A percentile compares a stretch with the other conserved stretches of the same genome.
These are phyloP conservation scores for Rhinogobius similis DNA, from an alignment of 2,113 vertebrate species.

Conservation along the genomic window DNA sequence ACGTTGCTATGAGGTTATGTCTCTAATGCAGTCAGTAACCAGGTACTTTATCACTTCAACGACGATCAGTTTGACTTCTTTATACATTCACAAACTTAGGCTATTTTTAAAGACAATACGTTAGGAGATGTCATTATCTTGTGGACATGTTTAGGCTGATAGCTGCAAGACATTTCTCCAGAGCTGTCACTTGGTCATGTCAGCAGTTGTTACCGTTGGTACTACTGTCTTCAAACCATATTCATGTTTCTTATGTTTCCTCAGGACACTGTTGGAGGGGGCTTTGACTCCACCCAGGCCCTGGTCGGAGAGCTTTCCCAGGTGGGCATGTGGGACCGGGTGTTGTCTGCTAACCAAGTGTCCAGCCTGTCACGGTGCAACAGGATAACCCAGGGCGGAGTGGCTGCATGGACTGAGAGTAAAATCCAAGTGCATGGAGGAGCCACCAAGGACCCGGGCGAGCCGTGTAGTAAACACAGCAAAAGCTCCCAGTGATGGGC, in stretches of 20 bases:
- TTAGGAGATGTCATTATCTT: too few species aligned
- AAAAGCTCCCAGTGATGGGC: slow-evolving; percentile 68
- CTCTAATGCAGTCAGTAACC: not conserved
- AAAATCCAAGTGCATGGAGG: slow-evolving; percentile 87
- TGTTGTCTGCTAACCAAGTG: slow-evolving; percentile 84
- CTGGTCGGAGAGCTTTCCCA: slow-evolving; percentile 93
- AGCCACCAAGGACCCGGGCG: slow-evolving; percentile 82
- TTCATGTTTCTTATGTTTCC: not conserved
- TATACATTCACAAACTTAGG: too few species aligned
- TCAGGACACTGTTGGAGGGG: slow-evolving; percentile 86
- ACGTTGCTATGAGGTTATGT: not conserved
- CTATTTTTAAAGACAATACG: too few species aligned
- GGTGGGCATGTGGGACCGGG: slow-evolving; percentile 91
- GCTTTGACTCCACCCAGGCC: slow-evolving; percentile 93
- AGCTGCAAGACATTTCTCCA: too few species aligned
- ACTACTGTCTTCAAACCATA: too few species aligned
- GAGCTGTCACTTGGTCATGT: too few species aligned
- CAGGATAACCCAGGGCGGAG: slow-evolving; percentile 80
- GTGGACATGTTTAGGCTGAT: too few species aligned
- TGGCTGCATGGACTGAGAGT: slow-evolving; percentile 88
- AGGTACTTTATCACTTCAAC: not conserved
- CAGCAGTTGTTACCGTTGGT: too few species aligned
- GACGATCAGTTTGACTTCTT: too few species aligned
- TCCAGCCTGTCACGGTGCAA: slow-evolving; percentile 88
- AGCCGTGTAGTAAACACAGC: slow-evolving; percentile 84